A percentile compares a stretch with the other conserved stretches of the same genome.
Evolutionary conservation across 2,113 vertebrate species (phyloP).

Genomic region (Scomber scombrus): DNA sequence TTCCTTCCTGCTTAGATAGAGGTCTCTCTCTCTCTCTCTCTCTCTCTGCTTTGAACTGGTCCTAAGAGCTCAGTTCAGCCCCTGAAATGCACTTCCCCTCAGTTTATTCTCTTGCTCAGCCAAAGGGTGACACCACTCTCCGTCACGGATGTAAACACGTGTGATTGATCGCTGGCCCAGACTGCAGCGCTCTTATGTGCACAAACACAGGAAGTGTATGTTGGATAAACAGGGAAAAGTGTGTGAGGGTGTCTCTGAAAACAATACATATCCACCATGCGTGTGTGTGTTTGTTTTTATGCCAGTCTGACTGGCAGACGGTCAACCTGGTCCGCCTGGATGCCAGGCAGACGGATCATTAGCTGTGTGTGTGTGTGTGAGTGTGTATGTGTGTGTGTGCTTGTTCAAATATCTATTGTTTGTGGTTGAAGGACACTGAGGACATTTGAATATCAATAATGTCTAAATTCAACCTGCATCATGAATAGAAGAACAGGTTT

Average conservation of each 20-base stretch:
- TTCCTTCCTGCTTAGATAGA: constrained; percentile 39
- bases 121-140: constrained; percentile 14
- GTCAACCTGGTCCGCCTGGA: constrained; percentile 44
- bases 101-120: constrained; percentile 28
- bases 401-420: constrained; percentile 50
- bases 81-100: constrained; percentile 11
- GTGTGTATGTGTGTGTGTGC: constrained; percentile 2
- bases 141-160: constrained; percentile 63
- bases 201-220: constrained; percentile 77
- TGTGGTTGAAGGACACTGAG: constrained; percentile 38
- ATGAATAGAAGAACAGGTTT: not conserved
- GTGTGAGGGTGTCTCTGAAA: constrained; percentile 36
- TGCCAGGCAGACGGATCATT: constrained; percentile 61
- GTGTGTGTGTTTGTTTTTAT: constrained; percentile 43
- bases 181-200: constrained; percentile 26
- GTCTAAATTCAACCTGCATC: not conserved
- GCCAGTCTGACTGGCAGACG: constrained; percentile 68
- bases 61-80: not conserved
- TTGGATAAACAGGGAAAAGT: constrained; percentile 67
- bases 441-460: constrained; percentile 36
- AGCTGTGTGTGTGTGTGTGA: constrained; percentile 25
- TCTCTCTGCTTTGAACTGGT: constrained; percentile 16
- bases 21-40: not conserved
- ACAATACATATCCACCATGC: constrained; percentile 43
- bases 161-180: constrained; percentile 57